These are phyloP conservation scores for Hirudinaria manillensis DNA, from an alignment of 2,888 invertebrate species.

Conservation along the genomic window DNA sequence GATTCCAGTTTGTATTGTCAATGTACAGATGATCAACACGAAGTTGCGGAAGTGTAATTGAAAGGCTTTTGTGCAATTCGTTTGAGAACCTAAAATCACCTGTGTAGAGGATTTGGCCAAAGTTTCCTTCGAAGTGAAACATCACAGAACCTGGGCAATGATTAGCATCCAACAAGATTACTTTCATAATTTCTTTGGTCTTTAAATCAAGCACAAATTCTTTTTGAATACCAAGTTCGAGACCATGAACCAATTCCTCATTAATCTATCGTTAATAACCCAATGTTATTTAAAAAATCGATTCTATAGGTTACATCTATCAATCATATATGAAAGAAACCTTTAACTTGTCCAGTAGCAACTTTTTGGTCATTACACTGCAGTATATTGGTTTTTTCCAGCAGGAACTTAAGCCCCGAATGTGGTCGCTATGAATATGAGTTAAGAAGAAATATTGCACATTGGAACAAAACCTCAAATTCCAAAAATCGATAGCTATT, in stretches of 20 bases:
- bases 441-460: constrained; percentile 51
- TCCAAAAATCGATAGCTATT: constrained; percentile 53
- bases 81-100: constrained; percentile 52
- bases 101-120: constrained; percentile 54
- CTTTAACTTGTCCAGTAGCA: not conserved
- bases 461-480: constrained; percentile 42
- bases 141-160: constrained; percentile 56
- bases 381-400: constrained; percentile 52
- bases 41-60: constrained; percentile 24
- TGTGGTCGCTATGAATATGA: constrained; percentile 54
- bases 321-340: not conserved
- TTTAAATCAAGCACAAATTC: constrained; percentile 40
- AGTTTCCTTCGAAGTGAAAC: constrained; percentile 54
- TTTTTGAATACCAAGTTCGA: constrained; percentile 41
- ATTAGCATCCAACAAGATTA: constrained; percentile 54
- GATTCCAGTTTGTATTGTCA: constrained; percentile 55
- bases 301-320: not conserved
- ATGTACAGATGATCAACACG: constrained; percentile 52
- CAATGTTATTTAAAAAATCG: not conserved
- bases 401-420: constrained; percentile 50
- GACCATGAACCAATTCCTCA: constrained; percentile 40
- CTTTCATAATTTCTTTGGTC: constrained; percentile 45
- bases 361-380: constrained; percentile 43
- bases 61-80: constrained; percentile 29
- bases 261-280: constrained; percentile 37